A percentile compares a stretch with the other conserved stretches of the same genome.
Conservation (phyloP, 2,888 invertebrate species). For the Sarcophaga variegata region DNA sequence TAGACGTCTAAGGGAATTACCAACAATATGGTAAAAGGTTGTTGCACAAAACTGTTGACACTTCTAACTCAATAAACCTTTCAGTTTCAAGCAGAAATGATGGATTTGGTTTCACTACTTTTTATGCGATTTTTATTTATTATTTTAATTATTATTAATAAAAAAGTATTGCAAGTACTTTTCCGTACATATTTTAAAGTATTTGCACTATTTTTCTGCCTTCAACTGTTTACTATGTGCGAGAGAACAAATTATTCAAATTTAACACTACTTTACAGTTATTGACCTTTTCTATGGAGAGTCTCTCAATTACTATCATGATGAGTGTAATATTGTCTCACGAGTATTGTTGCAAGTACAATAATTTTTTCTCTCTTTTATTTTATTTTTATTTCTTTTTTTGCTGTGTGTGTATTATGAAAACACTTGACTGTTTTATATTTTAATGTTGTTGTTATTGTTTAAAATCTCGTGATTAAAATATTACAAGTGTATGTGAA, state of each 20-base stretch:
- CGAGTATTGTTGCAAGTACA: not conserved
- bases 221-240: too few relatives aligned
- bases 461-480: not conserved
- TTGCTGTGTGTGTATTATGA: not conserved
- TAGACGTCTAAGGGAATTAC: too few relatives aligned
- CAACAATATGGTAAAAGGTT: too few relatives aligned
- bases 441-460: not conserved
- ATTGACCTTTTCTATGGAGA: not conserved
- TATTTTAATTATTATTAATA: too few relatives aligned
- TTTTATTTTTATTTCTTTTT: not conserved
- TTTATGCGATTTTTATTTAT: too few relatives aligned
- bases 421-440: conserved; percentile 3
- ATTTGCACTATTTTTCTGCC: too few relatives aligned
- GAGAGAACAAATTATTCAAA: not conserved
- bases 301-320: not conserved
- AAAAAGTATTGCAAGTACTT: too few relatives aligned
- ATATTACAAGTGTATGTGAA: not conserved
- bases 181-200: too few relatives aligned
- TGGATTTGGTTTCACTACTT: too few relatives aligned
- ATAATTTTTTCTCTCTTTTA: not conserved
- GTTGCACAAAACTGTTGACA: too few relatives aligned
- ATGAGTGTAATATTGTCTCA: not conserved
- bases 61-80: too few relatives aligned
- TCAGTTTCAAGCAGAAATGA: too few relatives aligned
- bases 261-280: not conserved